Base-by-base conservation (phyloP, 2,113 vertebrate genomes). In the Nymphicus hollandicus region DNA sequence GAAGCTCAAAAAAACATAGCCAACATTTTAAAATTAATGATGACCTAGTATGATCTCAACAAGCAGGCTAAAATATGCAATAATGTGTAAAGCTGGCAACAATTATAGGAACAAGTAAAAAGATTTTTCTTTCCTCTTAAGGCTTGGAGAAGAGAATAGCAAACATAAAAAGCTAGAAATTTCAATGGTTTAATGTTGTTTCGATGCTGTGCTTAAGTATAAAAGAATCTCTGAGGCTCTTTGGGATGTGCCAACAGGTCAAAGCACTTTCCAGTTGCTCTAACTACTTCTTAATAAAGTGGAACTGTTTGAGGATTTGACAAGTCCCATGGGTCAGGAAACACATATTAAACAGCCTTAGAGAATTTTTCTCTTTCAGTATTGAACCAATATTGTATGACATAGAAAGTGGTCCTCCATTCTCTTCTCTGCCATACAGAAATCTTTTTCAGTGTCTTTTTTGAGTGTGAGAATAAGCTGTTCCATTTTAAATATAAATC, bases 241-340 rank as follows among this genome's bases (percentile, higher is more conserved):
- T 94, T 93, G 95, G 52, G 92, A 94, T 94, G 70, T 96, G 91
- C 93, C 92, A 96, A 47, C 78, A 94, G 90, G 96, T 94, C 94
- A 94, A 92, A 96, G 50, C 61, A 78, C 70, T 95, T 96, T 91
- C 74, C 79, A 96, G 72, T 96, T 94, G 56, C 88, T 95, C 68
- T 91, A 96, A 92, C 82, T 96, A 73, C 87, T 95, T 81, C 88
- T 94, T 96, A 97, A 94, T 97, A 96, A 96, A 96, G 95, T 97
- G 82, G 73, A 96, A 96, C 93, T 95, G 65, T 95, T 95, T 79
- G 81, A 96, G 81, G 94, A 91, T 95, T 97, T 97, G 93, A 97
- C 95, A 97, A 95, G 87, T 95, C 95, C 87, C 95, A 84, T 65
- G 96, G 94, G 93, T 95, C 93, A 95, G 65, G 72, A 91, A 97